These are phyloP conservation scores for Amphiduros pacificus DNA, from an alignment of 2,888 invertebrate genomes.

Conservation along the genomic window DNA sequence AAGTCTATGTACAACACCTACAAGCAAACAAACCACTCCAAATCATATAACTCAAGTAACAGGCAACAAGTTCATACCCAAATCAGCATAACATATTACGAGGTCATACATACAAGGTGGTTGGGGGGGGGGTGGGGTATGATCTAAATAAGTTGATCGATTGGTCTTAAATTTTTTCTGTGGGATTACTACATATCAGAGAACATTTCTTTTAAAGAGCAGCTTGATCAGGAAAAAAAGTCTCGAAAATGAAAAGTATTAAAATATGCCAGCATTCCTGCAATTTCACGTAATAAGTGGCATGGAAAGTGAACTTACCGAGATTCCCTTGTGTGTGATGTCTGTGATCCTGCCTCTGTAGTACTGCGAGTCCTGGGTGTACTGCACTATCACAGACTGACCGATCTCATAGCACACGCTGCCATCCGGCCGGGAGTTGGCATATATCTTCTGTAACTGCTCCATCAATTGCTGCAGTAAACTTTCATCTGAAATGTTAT, in stretches of 20 bases:
- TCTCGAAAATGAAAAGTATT: too few relatives aligned
- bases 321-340: conserved; percentile 42
- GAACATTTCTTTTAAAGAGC: not conserved
- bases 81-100: too few relatives aligned
- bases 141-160: too few relatives aligned
- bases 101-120: too few relatives aligned
- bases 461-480: conserved; percentile 63
- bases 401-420: conserved; percentile 66
- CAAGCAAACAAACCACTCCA: conserved; percentile 27
- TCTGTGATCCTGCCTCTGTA: conserved; percentile 71
- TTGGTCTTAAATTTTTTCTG: too few relatives aligned
- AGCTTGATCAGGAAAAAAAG: not conserved
- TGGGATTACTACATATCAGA: too few relatives aligned
- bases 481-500: conserved; percentile 33
- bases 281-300: not conserved
- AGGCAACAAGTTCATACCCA: too few relatives aligned
- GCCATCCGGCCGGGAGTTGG: conserved; percentile 58
- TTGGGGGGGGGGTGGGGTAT: too few relatives aligned
- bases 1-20: conserved; percentile 78
- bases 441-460: conserved; percentile 63
- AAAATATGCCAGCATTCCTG: not conserved
- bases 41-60: too few relatives aligned
- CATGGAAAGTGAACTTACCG: conserved; percentile 1
- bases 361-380: conserved; percentile 67
- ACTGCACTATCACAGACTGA: conserved; percentile 71